Base-by-base conservation (phyloP, 2,113 vertebrate species). In the Crotophaga sulcirostris region DNA sequence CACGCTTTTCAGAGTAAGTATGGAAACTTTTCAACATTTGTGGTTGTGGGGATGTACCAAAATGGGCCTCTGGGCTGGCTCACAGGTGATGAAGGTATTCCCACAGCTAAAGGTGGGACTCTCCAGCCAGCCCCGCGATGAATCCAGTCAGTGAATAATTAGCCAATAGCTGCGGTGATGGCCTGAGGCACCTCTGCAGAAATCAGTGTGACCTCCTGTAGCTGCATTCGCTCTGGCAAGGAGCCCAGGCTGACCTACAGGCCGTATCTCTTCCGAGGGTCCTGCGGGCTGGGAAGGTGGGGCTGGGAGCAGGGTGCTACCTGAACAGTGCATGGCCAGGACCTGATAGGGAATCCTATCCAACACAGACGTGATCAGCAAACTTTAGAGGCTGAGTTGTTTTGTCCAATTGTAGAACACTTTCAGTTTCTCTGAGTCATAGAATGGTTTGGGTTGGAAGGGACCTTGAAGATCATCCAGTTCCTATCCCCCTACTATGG, bases 201-300 rank as follows among this genome's bases (percentile, higher is more conserved):
- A 28, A 29, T 3, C 11, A 5, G 31, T 13, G 4, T 0, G 3
- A 45, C 18, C 11, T 78, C 60, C 60, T 49, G 62, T 10, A 6
- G 10, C n/a, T 52, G 54, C 59, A 52, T 40, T 23, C 1, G 2
- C 34, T 24, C 25, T 63, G 62, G 10, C 0, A 0, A 47, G 85
- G 55, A 69, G 66, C 29, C 49, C 42, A 24, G 42, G 5, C 18
- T 6, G 29, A 36, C 47, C 40, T 42, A 42, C 10, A 13, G 40
- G 40, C 33, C 3, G 16, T 28, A 12, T 16, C 21, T 36, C 26
- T 8, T 0, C 0, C 23, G 5, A 11, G 16, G 13, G 60, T 38
- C 55, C 1, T 2, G 0, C 25, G 13, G 54, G 6, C 34, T 16
- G 16, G 21, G 51, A 11, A 8, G 7, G 5, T 1, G 4, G 31